These are phyloP conservation scores for Arctocebus calabarensis DNA, from an alignment of 2,797 vertebrate species.

Conservation along the genomic window DNA sequence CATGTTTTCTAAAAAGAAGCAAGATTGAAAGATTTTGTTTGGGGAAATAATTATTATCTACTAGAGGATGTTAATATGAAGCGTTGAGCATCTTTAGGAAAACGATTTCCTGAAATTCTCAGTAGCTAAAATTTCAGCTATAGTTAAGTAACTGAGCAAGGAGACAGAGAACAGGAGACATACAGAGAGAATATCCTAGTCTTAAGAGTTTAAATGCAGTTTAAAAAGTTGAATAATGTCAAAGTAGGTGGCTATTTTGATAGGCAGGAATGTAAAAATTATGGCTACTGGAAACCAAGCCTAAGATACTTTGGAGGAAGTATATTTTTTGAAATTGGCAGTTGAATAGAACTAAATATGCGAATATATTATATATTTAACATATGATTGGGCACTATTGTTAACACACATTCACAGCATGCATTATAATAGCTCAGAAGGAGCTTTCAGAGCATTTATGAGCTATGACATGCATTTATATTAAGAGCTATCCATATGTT, in stretches of 20 bases:
- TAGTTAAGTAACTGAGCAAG: slow-evolving; percentile 54
- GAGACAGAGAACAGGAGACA: background rate
- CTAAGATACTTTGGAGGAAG: slow-evolving; percentile 10
- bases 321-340: slow-evolving; percentile 66
- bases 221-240: slow-evolving; percentile 48
- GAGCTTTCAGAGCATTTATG: slow-evolving; percentile 79
- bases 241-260: slow-evolving; percentile 59
- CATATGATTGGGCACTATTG: slow-evolving; percentile 72
- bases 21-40: slow-evolving; percentile 79
- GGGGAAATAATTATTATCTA: slow-evolving; percentile 72
- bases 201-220: slow-evolving; percentile 52
- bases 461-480: slow-evolving; percentile 78
- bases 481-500: slow-evolving; percentile 76
- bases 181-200: background rate
- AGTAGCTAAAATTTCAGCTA: slow-evolving; percentile 62
- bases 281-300: slow-evolving; percentile 46
- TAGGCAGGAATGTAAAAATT: slow-evolving; percentile 56
- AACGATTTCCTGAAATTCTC: slow-evolving; percentile 9
- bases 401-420: slow-evolving; percentile 79
- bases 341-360: slow-evolving; percentile 71
- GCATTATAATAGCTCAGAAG: slow-evolving; percentile 74
- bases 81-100: slow-evolving; percentile 55
- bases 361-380: slow-evolving; percentile 62
- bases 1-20: slow-evolving; percentile 79
- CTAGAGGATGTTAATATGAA: slow-evolving; percentile 61